A percentile compares a stretch with the other conserved stretches of the same genome.
Conservation (phyloP, 2,113 vertebrate species). For the Glaucomys volans region DNA sequence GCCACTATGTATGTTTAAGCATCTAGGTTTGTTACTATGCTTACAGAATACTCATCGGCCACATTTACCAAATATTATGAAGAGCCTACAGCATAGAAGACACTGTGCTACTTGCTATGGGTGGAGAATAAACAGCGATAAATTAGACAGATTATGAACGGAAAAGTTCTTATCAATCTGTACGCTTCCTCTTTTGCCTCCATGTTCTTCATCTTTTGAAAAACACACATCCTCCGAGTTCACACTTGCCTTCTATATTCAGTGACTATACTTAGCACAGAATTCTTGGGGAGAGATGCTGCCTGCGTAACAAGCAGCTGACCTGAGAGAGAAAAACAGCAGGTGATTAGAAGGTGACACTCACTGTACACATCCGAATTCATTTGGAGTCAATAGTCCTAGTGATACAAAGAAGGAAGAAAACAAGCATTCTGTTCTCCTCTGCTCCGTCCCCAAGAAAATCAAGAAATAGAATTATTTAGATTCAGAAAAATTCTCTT, state of each 20-base stretch:
- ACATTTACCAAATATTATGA: background rate
- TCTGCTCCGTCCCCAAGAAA: background rate
- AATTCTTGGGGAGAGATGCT: constrained; percentile 52
- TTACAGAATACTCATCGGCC: background rate
- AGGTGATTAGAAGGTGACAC: background rate
- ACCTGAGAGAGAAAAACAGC: constrained; percentile 45
- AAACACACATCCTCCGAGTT: constrained; percentile 33
- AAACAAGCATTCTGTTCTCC: background rate
- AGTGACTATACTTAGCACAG: constrained; percentile 41
- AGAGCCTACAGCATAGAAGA: background rate
- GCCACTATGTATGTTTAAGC: background rate
- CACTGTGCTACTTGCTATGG: background rate
- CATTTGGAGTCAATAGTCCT: background rate
- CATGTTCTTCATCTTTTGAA: constrained; percentile 33
- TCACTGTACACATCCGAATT: background rate
- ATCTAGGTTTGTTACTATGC: background rate
- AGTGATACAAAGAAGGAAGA: background rate
- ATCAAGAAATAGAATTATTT: background rate
- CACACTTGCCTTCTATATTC: constrained; percentile 62
- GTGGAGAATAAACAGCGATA: background rate
- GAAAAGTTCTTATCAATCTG: background rate
- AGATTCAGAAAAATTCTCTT: background rate
- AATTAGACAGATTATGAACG: background rate
- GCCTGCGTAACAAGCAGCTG: constrained; percentile 62
- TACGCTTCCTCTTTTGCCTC: background rate